These are phyloP conservation scores for Myrmecobius fasciatus DNA, from an alignment of 2,113 vertebrate genomes.

Conservation along the genomic window DNA sequence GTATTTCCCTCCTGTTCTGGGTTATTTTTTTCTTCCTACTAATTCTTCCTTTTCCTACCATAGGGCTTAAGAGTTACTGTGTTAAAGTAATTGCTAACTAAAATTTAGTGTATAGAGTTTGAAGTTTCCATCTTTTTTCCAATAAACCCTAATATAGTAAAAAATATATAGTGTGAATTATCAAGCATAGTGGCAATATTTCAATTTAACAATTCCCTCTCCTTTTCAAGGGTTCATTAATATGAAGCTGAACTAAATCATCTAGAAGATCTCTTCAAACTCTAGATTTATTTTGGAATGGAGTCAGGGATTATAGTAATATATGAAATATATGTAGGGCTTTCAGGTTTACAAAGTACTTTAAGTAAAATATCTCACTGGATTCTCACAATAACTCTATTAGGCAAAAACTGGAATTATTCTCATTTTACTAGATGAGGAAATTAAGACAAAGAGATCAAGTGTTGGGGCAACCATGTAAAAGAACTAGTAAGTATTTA, in stretches of 20 bases:
- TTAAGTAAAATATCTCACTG: not conserved
- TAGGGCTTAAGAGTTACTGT: not conserved
- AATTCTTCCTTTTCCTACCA: not conserved
- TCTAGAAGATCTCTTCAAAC: slow-evolving; percentile 33
- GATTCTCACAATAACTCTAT: not conserved
- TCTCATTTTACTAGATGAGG: not conserved
- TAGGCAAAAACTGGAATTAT: not conserved
- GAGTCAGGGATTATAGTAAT: not conserved
- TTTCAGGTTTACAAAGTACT: not conserved
- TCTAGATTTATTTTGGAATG: slow-evolving; percentile 49
- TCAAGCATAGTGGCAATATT: slow-evolving; percentile 18
- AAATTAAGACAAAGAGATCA: not conserved
- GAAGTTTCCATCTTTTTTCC: not conserved
- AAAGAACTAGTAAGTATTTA: not conserved
- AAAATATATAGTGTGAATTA: not conserved
- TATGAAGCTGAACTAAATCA: slow-evolving; percentile 28
- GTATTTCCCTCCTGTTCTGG: not conserved
- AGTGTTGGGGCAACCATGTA: not conserved
- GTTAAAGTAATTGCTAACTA: not conserved
- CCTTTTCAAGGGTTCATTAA: slow-evolving; percentile 31
- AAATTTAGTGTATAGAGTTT: not conserved
- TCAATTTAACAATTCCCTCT: slow-evolving; percentile 31
- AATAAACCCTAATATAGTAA: not conserved
- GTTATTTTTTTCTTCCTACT: no score
- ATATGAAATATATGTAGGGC: not conserved